Evolutionary conservation across 2,797 vertebrate genomes (phyloP), one percentile per base, ranked within the genome.

Genomic region (Allobates femoralis): DNA sequence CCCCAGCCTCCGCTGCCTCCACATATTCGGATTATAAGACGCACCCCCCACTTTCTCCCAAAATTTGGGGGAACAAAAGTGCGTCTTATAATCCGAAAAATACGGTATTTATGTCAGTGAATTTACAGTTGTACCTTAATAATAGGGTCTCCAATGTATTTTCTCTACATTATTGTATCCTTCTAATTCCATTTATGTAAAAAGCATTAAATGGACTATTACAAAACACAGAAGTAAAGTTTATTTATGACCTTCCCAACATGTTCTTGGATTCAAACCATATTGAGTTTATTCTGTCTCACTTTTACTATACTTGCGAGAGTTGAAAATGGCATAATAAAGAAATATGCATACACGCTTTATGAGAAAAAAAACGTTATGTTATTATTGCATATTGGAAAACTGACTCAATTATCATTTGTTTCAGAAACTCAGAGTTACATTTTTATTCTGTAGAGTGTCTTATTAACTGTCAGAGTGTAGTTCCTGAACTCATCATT

Each of bases 371-470:
- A 5, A 71, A 71, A 50, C 50, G n/a, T 46, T 46, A 26, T 26
- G n/a, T 74, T 74, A 74, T 74, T 74, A 74, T 74, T 74, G 41
- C 71, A 46, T 74, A 37, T 74, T 50, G 71, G 23, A 74, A 50
- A 46, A 74, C 41, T 74, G 71, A 74, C 71, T 74, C 71, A 74
- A 74, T 74, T 74, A 74, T 71, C 21, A 71, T 71, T 71, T 71
- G 37, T 74, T 74, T 74, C 71, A 16, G 71, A 74, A n/a, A 50
- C 71, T 50, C 14, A 5, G n/a, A 74, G 71, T 50, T 26, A 50
- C 41, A 50, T 74, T 73, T 71, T 41, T 41, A 50, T 74, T 50
- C n/a, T 18, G 14, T 50, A 74, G 23, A 50, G 21, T 41, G 6
- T n/a, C 41, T 50, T 41, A 50, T 50, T 74, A 74, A 50, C 41